A percentile compares a stretch with the other conserved stretches of the same genome.
These are phyloP conservation scores for Raja brachyura DNA, from an alignment of 2,113 vertebrate genomes.

Conservation along the genomic window DNA sequence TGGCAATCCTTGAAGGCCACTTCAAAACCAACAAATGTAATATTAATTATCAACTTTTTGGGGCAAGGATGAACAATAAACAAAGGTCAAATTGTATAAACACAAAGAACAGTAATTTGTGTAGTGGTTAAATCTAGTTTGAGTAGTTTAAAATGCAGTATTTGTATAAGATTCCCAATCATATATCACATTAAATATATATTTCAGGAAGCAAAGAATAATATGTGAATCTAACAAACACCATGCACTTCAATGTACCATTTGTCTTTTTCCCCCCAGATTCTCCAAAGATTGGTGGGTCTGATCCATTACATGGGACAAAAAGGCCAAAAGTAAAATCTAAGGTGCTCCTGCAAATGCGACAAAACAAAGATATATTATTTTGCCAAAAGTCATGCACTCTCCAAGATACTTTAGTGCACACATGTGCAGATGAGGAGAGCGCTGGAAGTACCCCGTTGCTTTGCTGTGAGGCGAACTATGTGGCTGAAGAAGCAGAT, in stretches of 20 bases:
- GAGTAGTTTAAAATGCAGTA: neutral
- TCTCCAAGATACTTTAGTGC: neutral
- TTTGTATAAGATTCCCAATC: neutral
- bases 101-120: neutral
- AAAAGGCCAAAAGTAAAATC: neutral
- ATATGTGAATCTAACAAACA: neutral
- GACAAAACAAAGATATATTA: constrained; percentile 3
- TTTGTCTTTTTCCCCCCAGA: neutral
- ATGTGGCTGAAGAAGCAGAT: neutral
- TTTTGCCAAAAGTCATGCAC: neutral
- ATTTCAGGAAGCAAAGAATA: neutral
- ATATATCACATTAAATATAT: neutral
- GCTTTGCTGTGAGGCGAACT: neutral
- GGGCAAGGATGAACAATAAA: neutral
- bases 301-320: neutral
- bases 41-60: neutral
- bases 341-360: neutral
- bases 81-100: neutral
- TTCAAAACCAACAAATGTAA: neutral
- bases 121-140: neutral
- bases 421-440: neutral
- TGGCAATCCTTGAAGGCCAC: neutral
- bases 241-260: neutral
- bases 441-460: neutral
- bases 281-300: neutral